Percentiles rank a stretch among this genome's conserved stretches.
Evolutionary conservation across 2,797 vertebrate species (phyloP).

Genomic region (Aselliscus stoliczkanus): DNA sequence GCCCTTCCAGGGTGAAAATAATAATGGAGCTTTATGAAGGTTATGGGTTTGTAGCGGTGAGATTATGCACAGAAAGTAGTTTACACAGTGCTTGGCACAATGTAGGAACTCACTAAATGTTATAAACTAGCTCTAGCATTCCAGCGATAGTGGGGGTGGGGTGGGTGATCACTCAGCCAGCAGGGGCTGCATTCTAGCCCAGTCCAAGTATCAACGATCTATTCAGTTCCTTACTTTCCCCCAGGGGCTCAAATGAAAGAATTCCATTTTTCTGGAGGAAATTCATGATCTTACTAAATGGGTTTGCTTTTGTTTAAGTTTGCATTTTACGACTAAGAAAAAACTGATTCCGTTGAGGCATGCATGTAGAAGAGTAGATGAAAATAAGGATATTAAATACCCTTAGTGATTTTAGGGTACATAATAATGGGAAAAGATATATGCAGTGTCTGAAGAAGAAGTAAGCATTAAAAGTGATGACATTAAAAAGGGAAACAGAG

Average conservation of each 20-base stretch:
- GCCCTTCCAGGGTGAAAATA: not conserved
- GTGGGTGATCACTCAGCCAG: not conserved
- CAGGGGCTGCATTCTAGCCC: not conserved
- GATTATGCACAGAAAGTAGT: not conserved
- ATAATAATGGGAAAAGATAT: not conserved
- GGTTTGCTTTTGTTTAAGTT: not conserved
- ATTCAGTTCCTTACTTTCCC: not conserved
- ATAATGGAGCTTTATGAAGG: not conserved
- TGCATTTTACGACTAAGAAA: not conserved
- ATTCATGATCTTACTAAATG: not conserved
- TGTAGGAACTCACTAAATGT: not conserved
- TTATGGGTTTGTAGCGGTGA: not conserved
- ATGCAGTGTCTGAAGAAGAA: not conserved
- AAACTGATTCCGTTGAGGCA: not conserved
- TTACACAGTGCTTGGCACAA: not conserved
- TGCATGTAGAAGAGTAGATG: not conserved
- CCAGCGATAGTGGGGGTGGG: not conserved
- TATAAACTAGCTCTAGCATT: not conserved
- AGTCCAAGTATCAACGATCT: not conserved
- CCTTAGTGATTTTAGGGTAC: not conserved
- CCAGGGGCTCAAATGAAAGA: not conserved
- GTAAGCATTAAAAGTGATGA: not conserved
- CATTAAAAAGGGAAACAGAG: not conserved
- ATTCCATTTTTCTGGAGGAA: not conserved
- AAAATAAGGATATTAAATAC: not conserved